Evolutionary conservation across 2,797 vertebrate species (phyloP).

Genomic region (Rhinichthys osculus): DNA sequence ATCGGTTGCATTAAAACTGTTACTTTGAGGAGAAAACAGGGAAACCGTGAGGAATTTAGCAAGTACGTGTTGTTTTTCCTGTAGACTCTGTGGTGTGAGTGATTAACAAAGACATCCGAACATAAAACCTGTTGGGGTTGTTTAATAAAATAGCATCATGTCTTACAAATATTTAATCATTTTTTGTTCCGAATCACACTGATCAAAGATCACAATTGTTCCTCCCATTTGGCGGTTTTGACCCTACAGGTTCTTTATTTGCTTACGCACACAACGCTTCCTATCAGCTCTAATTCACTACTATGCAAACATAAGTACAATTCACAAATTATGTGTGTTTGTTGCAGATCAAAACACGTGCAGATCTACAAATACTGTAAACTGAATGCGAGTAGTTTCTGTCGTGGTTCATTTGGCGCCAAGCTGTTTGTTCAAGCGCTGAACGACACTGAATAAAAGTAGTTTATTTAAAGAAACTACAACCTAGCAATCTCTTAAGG

Average conservation of each 20-base stretch:
- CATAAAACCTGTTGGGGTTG: background rate
- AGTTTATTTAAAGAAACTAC: background rate
- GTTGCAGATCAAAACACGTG: background rate
- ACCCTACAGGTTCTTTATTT: background rate
- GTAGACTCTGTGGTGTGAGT: background rate
- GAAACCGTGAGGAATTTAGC: background rate
- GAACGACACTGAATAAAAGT: background rate
- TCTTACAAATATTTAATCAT: background rate
- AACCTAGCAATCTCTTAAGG: background rate
- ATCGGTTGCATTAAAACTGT: background rate
- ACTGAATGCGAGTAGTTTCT: background rate
- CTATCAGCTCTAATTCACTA: background rate
- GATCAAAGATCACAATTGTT: background rate
- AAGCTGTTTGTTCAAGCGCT: background rate
- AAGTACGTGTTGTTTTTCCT: background rate
- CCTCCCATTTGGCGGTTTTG: background rate
- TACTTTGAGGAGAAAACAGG: background rate
- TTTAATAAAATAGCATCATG: background rate
- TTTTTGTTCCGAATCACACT: background rate
- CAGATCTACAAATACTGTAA: background rate
- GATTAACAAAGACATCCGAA: background rate
- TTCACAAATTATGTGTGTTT: background rate
- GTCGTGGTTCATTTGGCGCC: constrained; percentile 50
- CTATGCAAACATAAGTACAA: background rate
- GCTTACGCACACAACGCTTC: background rate